Conservation (phyloP, 2,113 vertebrate species). For the Peromyscus maniculatus region DNA sequence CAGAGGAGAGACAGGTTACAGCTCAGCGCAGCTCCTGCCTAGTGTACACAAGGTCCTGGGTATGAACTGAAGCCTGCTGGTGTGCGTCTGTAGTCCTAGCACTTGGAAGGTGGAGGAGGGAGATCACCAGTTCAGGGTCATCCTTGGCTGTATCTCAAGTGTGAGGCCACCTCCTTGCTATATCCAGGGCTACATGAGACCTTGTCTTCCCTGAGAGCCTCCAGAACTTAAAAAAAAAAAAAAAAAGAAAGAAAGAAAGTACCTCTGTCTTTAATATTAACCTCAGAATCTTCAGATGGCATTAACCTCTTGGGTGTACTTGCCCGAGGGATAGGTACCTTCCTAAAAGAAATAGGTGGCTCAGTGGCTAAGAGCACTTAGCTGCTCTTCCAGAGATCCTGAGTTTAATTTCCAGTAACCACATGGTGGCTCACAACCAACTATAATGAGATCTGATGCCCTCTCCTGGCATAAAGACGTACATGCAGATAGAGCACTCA, state of each 20-base stretch:
- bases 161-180: not conserved
- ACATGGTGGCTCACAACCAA: not conserved
- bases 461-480: not conserved
- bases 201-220: not conserved
- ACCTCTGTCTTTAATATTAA: constrained; percentile 20
- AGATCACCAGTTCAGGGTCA: not conserved
- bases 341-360: not conserved
- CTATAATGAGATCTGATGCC: not conserved
- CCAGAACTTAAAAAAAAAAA: not conserved
- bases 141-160: not conserved
- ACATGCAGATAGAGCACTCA: not conserved
- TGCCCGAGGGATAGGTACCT: not conserved
- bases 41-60: not conserved
- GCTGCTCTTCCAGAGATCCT: not conserved
- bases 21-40: not conserved
- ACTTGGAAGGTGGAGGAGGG: not conserved
- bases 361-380: not conserved
- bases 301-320: not conserved
- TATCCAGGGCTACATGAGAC: not conserved
- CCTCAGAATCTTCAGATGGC: not conserved
- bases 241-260: not conserved
- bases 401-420: not conserved
- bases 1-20: not conserved
- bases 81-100: not conserved
- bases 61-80: not conserved